Evolutionary conservation across 2,888 invertebrate genomes (phyloP).

Genomic region (Drosophila aldrichi): DNA sequence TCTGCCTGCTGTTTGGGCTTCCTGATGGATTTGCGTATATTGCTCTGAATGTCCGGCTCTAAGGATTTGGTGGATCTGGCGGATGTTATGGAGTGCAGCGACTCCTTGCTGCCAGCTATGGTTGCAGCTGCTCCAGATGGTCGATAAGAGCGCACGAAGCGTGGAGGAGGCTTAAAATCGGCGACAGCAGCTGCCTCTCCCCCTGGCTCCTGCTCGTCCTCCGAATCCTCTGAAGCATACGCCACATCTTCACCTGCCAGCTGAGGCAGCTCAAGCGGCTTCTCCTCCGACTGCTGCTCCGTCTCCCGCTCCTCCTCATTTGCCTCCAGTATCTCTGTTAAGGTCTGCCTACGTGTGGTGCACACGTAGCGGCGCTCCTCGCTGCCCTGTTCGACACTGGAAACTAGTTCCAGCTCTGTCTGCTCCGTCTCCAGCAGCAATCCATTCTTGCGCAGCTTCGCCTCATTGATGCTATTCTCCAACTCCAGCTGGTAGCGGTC

Average conservation of each 20-base stretch:
- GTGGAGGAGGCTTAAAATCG: neutral
- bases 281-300: neutral
- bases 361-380: slow-evolving; percentile 56
- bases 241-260: neutral
- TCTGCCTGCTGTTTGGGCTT: slow-evolving; percentile 30
- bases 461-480: slow-evolving; percentile 85
- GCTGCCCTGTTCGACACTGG: slow-evolving; percentile 22
- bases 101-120: slow-evolving; percentile 6
- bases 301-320: slow-evolving; percentile 4
- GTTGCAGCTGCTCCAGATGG: neutral
- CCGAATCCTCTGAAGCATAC: slow-evolving; percentile 2
- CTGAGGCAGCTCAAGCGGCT: neutral
- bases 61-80: neutral
- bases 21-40: slow-evolving; percentile 3
- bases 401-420: slow-evolving; percentile 31
- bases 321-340: slow-evolving; percentile 68
- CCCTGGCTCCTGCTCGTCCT: neutral
- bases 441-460: slow-evolving; percentile 79
- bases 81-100: slow-evolving; percentile 2
- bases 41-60: neutral
- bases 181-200: neutral
- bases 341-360: slow-evolving; percentile 50
- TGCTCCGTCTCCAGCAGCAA: slow-evolving; percentile 28
- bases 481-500: slow-evolving; percentile 85
- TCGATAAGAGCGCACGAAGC: slow-evolving; percentile 5